These are phyloP conservation scores for Raja brachyura DNA, from an alignment of 2,113 vertebrate genomes.

Conservation along the genomic window DNA sequence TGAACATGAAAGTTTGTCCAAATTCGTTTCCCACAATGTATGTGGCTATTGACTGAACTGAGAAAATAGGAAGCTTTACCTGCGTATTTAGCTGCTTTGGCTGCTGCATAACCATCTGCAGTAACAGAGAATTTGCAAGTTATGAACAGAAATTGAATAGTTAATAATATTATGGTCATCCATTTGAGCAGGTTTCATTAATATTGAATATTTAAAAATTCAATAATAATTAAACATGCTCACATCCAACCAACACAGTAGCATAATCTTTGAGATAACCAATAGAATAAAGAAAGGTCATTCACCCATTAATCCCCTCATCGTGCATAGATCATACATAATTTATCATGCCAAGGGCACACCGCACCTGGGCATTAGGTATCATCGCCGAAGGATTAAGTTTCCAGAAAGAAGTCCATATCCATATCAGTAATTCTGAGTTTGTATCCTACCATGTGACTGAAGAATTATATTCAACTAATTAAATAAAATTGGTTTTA, in stretches of 20 bases:
- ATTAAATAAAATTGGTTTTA: too few species aligned
- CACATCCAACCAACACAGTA: background rate
- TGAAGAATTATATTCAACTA: too few species aligned
- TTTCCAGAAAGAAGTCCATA: too few species aligned
- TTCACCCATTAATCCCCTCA: background rate
- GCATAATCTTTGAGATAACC: background rate
- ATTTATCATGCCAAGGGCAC: background rate
- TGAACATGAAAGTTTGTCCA: too few species aligned
- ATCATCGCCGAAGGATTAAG: too few species aligned
- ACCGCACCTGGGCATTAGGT: too few species aligned
- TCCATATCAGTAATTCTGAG: too few species aligned
- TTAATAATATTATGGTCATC: background rate
- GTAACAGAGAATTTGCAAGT: background rate
- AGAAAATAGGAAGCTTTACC: background rate
- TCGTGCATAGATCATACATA: background rate
- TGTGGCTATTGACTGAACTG: background rate
- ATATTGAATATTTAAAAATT: background rate
- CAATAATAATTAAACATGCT: background rate
- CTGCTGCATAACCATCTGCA: constrained; percentile 24
- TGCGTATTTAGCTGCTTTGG: constrained; percentile 28
- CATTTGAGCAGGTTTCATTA: background rate
- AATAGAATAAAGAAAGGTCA: background rate
- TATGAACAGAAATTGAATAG: background rate
- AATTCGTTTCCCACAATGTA: too few species aligned
- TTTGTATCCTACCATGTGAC: too few species aligned